phyloP scores from a whole-genome alignment of 2,797 vertebrate species.

The Vultur gryphus region DNA sequence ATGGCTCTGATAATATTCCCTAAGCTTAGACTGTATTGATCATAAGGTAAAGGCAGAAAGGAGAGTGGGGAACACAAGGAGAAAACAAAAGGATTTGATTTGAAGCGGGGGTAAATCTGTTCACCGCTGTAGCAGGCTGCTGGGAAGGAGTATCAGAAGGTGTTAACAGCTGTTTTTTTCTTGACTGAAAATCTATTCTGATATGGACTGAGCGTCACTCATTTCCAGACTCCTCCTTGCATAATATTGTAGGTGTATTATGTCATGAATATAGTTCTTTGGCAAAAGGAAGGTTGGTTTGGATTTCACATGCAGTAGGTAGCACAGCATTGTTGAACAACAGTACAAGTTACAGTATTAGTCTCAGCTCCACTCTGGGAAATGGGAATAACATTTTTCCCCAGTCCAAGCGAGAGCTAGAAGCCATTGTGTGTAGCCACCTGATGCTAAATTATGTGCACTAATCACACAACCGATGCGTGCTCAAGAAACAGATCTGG shows the following conservation, averaged over 20 bases:
- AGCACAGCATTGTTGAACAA: not conserved
- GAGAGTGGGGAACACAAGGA: not conserved
- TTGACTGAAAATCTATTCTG: not conserved
- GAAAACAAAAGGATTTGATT: conserved; percentile 33
- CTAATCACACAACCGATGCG: not conserved
- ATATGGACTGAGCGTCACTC: not conserved
- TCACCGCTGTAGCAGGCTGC: not conserved
- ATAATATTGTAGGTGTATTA: not conserved
- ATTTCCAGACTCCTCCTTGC: not conserved
- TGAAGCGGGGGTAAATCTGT: not conserved
- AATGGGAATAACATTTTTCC: not conserved
- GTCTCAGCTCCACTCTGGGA: not conserved
- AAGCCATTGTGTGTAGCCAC: not conserved
- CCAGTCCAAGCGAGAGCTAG: not conserved
- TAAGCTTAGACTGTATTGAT: conserved; percentile 57
- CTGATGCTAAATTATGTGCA: not conserved
- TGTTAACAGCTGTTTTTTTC: not conserved
- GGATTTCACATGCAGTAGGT: not conserved
- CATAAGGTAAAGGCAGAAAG: conserved; percentile 35
- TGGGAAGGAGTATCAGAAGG: not conserved
- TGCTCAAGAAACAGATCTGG: not conserved
- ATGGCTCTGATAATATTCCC: conserved; percentile 63
- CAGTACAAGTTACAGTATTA: not conserved
- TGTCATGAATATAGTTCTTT: not conserved
- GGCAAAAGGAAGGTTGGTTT: not conserved